Evolutionary conservation across 2,797 vertebrate species (phyloP), one percentile per base, ranked within the genome.

Genomic region (Sibirionetta formosa): DNA sequence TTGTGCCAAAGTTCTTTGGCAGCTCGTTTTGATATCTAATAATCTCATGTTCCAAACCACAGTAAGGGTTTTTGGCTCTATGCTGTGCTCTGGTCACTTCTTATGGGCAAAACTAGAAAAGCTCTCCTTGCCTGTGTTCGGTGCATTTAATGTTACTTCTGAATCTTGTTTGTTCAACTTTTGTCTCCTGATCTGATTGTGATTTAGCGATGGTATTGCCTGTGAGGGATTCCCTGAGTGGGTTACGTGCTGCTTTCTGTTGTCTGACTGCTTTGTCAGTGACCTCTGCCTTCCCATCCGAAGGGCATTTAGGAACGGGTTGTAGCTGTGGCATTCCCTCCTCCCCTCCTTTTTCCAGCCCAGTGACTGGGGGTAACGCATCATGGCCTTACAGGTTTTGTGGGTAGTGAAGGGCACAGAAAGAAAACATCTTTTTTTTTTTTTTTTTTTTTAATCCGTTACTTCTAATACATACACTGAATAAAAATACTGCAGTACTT

Each of bases 1-100:
- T 82, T 76, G 46, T 84, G 88, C 91, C 86, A 94, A 50, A 86
- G 83, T 88, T 92, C 50, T 42, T 88, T 96, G 86, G 93, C 94
- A 88, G 46, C 33, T 86, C 1, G 0, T 72, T 92, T 92, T 83
- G 58, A 7, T 92, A 51, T 91, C 78, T 92, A 54, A 79, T 79
- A 84, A 86, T 92, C 58, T 92, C 48, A 1, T 54, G 29, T 42
- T 70, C 20, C 36, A 80, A 93, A 79, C 83, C 19, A 24, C 46
- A 65, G 3, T 6, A 78, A 33, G 3, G 2, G 70, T 73, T 50
- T 64, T 10, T n/a, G 3, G 5, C 11, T 82, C 20, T 27, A 20
- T 76, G 50, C 35, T 58, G 6, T 86, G 24, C 65, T 92, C 58
- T 56, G 18, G 54, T 79, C 48, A 3, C 16, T 81, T 81, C 36